Evolutionary conservation across 1,140 invertebrate species (phyloP), one percentile per base, ranked within the genome.

Genomic region (Drosophila navojoa): DNA sequence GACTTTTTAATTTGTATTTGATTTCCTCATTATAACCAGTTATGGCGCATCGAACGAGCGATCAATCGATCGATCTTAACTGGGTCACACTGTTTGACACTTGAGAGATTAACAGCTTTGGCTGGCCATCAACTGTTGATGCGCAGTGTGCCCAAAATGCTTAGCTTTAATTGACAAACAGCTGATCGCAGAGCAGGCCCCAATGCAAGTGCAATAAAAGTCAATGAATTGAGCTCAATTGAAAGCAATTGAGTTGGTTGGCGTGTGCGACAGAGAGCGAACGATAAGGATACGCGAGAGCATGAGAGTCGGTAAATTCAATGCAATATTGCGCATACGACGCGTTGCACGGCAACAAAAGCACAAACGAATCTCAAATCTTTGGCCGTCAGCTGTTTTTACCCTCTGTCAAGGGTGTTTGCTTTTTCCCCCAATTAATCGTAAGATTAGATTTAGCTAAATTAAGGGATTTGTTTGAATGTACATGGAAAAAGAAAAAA

Each of bases 1-100:
- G 60, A 64, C 66, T 77, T 55, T 67, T 55, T 47, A n/a, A 32
- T 7, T 42, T 55, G 38, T 74, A 35, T 84, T 85, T 84, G 66
- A 86, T 85, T 84, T 85, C 81, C 81, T 84, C 53, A 64, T 89
- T 85, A 74, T 71, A 84, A 85, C 85, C 73, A 78, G 80, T 89
- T 90, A 11, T 72, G 29, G 45, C 50, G 68, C 64, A 76, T 82
- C 70, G 52, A 63, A 32, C 29, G 27, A 63, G n/a, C 58, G 60
- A 60, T 68, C 47, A 62, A 73, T 67, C 53, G 70, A 42, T 67
- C 32, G 35, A 57, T 59, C 15, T 47, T 54, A 87, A 79, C 58
- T 87, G 84, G 84, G 80, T 90, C 77, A 87, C 47, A 67, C 61
- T 57, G 71, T 76, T 32, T 52, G 42, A 53, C 57, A 59, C 45